These are phyloP conservation scores for Labroides dimidiatus DNA, from an alignment of 2,797 vertebrate species.

Conservation along the genomic window DNA sequence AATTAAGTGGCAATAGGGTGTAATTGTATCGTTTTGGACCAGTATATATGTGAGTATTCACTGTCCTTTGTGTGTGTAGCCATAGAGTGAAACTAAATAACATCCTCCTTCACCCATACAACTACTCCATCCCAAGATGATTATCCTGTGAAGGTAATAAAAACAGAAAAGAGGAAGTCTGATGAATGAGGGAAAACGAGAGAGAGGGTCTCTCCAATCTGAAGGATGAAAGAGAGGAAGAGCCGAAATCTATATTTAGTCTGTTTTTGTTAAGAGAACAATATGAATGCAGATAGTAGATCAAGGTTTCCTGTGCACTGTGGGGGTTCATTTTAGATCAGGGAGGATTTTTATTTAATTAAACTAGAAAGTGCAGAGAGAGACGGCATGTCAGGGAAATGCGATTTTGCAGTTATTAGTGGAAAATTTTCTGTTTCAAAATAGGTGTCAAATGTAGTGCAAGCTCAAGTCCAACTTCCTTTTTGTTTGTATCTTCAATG, in stretches of 20 bases:
- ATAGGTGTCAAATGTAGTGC: background rate
- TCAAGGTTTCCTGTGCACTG: conserved; percentile 57
- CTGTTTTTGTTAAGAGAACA: conserved; percentile 65
- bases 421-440: conserved; percentile 10
- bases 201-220: conserved; percentile 35
- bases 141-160: conserved; percentile 55
- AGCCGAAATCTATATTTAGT: conserved; percentile 63
- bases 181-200: conserved; percentile 58
- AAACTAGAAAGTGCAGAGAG: conserved; percentile 33
- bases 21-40: background rate
- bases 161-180: conserved; percentile 53
- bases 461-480: background rate
- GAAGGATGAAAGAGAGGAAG: conserved; percentile 60
- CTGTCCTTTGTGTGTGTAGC: background rate
- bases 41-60: background rate
- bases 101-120: conserved; percentile 15
- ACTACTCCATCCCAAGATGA: conserved; percentile 43
- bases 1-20: background rate
- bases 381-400: conserved; percentile 29
- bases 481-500: too few relatives aligned
- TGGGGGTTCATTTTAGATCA: conserved; percentile 52
- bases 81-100: conserved; percentile 4
- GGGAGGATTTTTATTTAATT: conserved; percentile 50
- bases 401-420: conserved; percentile 21
- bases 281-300: conserved; percentile 51